Conservation (phyloP, 2,797 vertebrate genomes). For the Syngnathus rostellatus region DNA sequence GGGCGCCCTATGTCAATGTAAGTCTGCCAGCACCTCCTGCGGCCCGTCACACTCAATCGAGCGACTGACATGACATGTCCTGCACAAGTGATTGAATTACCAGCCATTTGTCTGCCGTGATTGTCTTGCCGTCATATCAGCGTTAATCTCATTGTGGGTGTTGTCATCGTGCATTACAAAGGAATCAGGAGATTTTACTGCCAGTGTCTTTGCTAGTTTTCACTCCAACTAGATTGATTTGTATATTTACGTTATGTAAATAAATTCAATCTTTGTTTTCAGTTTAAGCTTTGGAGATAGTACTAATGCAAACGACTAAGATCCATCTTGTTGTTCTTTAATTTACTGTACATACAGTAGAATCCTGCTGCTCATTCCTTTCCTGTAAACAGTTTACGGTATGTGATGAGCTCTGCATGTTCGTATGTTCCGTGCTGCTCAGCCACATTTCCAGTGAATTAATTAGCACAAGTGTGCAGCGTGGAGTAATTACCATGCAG, state of each 20-base stretch:
- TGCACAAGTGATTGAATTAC: constrained; percentile 70
- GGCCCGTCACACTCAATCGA: constrained; percentile 65
- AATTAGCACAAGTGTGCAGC: constrained; percentile 46
- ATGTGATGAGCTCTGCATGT: constrained; percentile 34
- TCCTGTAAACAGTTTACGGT: constrained; percentile 31
- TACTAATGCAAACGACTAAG: neutral
- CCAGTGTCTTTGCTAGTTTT: constrained; percentile 13
- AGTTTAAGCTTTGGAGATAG: neutral
- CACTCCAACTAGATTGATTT: neutral
- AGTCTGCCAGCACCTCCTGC: constrained; percentile 42
- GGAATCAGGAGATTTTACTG: constrained; percentile 14
- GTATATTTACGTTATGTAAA: neutral
- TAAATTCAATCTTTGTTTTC: neutral
- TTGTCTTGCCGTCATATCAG: constrained; percentile 61
- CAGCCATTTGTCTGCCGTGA: constrained; percentile 61
- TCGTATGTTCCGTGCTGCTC: constrained; percentile 36
- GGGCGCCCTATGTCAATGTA: constrained; percentile 55
- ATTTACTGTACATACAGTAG: neutral
- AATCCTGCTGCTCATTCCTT: neutral
- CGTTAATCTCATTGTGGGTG: constrained; percentile 43
- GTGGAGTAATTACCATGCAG: constrained; percentile 55
- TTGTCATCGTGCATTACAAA: constrained; percentile 29
- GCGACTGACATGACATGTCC: constrained; percentile 59
- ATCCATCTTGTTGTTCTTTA: neutral
- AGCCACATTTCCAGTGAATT: constrained; percentile 45